These are phyloP conservation scores for Gambusia affinis DNA, from an alignment of 2,113 vertebrate genomes.

Conservation along the genomic window DNA sequence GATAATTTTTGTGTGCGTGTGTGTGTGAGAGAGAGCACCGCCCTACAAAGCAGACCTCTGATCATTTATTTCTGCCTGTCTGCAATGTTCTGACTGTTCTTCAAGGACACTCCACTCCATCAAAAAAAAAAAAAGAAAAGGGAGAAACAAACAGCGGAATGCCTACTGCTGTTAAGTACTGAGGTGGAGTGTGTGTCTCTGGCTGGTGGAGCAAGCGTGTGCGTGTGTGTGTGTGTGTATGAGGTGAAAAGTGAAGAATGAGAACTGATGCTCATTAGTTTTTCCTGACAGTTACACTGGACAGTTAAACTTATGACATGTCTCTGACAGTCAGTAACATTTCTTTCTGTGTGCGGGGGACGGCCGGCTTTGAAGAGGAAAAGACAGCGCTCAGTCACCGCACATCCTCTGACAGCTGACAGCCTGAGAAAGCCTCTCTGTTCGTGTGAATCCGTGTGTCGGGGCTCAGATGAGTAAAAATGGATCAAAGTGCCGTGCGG, in stretches of 20 bases:
- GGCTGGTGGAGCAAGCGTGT: conserved; percentile 23
- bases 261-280: conserved; percentile 62
- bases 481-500: conserved; percentile 65
- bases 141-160: conserved; percentile 61
- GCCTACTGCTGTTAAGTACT: conserved; percentile 45
- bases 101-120: conserved; percentile 55
- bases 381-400: conserved; percentile 25
- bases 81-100: conserved; percentile 45
- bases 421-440: conserved; percentile 39
- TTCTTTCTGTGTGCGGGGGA: conserved; percentile 27
- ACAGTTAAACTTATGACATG: conserved; percentile 47
- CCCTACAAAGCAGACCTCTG: conserved; percentile 24
- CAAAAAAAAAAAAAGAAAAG: conserved; percentile 25
- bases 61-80: conserved; percentile 50
- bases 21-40: conserved; percentile 15
- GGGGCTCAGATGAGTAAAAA: conserved; percentile 48
- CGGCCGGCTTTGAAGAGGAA: conserved; percentile 41
- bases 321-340: conserved; percentile 46
- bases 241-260: conserved; percentile 46
- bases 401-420: conserved; percentile 54
- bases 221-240: conserved; percentile 31
- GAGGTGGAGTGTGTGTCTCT: conserved; percentile 32
- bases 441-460: conserved; percentile 55
- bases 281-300: conserved; percentile 45
- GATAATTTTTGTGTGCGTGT: not conserved